Conservation (phyloP, 2,888 invertebrate genomes). For the Nephrocerus scutellatus region DNA sequence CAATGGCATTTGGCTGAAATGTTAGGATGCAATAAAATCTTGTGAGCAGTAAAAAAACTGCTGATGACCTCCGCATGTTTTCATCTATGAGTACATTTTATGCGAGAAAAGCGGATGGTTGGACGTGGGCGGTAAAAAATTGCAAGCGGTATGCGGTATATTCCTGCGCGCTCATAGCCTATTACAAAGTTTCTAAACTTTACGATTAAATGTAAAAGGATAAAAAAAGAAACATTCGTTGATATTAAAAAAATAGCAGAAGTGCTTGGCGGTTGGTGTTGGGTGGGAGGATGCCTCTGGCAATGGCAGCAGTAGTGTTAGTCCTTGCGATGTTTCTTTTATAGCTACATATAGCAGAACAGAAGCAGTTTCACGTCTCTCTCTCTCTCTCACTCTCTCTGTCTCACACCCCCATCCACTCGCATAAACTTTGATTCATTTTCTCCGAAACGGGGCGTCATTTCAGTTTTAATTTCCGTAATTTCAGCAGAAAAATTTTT, state of each 20-base stretch:
- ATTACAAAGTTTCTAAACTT: constrained; percentile 45
- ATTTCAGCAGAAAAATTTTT: constrained; percentile 48
- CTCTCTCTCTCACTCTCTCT: neutral
- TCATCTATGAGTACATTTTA: too few relatives aligned
- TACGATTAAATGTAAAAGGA: constrained; percentile 40
- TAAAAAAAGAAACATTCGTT: constrained; percentile 36
- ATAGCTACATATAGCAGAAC: too few relatives aligned
- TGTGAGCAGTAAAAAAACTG: too few relatives aligned
- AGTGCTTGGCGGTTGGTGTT: constrained; percentile 7
- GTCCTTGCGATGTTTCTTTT: constrained; percentile 12
- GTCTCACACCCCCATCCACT: neutral
- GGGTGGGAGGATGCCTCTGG: neutral
- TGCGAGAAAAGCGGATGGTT: too few relatives aligned
- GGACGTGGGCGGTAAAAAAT: too few relatives aligned
- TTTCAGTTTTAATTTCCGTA: constrained; percentile 48
- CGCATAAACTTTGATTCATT: constrained; percentile 14
- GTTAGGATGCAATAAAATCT: too few relatives aligned
- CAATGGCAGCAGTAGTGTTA: constrained; percentile 7
- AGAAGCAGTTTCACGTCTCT: too few relatives aligned
- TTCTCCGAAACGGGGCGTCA: constrained; percentile 33
- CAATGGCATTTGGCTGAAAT: too few relatives aligned
- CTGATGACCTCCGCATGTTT: too few relatives aligned
- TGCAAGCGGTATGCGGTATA: too few relatives aligned
- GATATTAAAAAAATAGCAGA: constrained; percentile 47
- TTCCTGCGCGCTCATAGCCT: too few relatives aligned